Evolutionary conservation across 2,797 vertebrate genomes (phyloP).

Genomic region (Emydoidea blandingii): DNA sequence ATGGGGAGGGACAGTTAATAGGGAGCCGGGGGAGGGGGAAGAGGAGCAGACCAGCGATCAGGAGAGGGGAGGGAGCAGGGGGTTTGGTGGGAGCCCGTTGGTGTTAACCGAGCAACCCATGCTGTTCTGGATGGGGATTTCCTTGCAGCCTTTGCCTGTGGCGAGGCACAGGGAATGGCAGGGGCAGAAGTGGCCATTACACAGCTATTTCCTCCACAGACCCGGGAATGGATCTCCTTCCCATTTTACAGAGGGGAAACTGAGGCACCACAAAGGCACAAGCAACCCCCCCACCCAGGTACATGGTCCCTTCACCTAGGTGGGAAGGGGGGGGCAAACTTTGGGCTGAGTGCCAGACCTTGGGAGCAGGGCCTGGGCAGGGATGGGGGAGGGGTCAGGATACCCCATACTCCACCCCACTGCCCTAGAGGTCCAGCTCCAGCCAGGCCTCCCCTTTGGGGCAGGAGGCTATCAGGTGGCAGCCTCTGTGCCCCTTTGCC

Average conservation of each 20-base stretch:
- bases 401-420: neutral
- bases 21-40: too few species aligned
- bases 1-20: too few species aligned
- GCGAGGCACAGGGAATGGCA: neutral
- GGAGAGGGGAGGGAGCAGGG: neutral
- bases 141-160: neutral
- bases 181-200: neutral
- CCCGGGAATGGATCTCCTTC: neutral
- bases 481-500: neutral
- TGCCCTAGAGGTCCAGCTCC: neutral
- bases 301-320: neutral
- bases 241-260: neutral
- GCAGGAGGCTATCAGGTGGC: neutral
- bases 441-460: neutral
- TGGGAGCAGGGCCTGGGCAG: neutral
- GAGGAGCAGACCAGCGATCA: too few species aligned
- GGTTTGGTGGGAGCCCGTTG: too few species aligned
- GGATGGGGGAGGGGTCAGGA: neutral
- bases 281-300: accelerated
- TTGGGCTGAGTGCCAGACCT: neutral
- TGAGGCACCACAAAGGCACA: neutral
- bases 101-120: too few species aligned
- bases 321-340: too few species aligned
- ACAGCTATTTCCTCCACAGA: neutral
- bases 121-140: neutral